phyloP scores from a whole-genome alignment of 2,797 vertebrate genomes.

The Scyliorhinus canicula region DNA sequence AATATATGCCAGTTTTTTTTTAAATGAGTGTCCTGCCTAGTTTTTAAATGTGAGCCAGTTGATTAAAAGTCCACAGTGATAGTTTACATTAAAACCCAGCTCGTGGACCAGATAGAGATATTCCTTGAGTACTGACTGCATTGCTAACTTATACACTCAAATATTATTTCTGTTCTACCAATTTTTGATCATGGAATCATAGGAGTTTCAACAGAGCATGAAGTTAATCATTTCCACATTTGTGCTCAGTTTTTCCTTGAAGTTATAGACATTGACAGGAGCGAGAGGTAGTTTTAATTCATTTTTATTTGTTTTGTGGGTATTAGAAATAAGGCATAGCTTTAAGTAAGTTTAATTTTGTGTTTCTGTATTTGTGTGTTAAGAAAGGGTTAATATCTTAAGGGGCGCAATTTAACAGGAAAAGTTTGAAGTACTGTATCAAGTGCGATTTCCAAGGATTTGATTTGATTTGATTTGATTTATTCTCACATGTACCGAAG shows the following conservation, averaged over 20 bases:
- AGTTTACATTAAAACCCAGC: background rate
- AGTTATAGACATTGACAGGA: too few relatives aligned
- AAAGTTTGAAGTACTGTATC: too few relatives aligned
- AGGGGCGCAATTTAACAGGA: too few relatives aligned
- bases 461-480: too few relatives aligned
- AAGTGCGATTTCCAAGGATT: too few relatives aligned
- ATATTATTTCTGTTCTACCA: background rate
- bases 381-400: too few relatives aligned
- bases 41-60: background rate
- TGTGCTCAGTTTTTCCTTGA: background rate
- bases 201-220: background rate
- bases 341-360: too few relatives aligned
- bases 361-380: too few relatives aligned
- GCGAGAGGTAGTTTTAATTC: too few relatives aligned
- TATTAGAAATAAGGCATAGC: too few relatives aligned
- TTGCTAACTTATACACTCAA: background rate
- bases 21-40: background rate
- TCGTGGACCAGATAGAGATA: background rate
- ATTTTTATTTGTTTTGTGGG: too few relatives aligned
- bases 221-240: background rate
- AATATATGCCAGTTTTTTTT: background rate
- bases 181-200: background rate
- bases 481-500: too few relatives aligned
- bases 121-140: background rate
- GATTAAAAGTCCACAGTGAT: background rate